phyloP scores from a whole-genome alignment of 2,888 invertebrate genomes.

The Melanchra persicariae region DNA sequence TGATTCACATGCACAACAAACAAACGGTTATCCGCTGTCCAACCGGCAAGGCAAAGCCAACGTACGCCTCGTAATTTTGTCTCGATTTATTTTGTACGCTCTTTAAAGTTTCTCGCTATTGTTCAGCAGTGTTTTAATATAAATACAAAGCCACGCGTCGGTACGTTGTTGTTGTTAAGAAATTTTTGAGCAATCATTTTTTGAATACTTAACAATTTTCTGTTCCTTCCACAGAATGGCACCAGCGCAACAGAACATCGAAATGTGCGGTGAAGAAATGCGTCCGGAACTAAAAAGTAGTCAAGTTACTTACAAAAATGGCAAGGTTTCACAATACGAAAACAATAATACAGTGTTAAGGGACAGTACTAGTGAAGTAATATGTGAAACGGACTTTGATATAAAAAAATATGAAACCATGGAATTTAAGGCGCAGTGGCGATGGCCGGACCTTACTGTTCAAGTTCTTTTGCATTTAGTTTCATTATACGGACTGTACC shows the following conservation, averaged over 20 bases:
- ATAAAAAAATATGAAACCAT: slow-evolving; percentile 83
- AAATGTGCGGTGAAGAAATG: slow-evolving; percentile 71
- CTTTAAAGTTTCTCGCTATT: background rate
- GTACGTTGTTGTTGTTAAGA: background rate
- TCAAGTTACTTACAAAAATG: slow-evolving; percentile 66
- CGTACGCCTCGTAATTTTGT: background rate
- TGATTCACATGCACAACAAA: background rate
- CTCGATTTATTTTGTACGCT: background rate
- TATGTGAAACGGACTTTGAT: slow-evolving; percentile 80
- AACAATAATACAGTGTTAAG: slow-evolving; percentile 78
- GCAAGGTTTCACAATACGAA: slow-evolving; percentile 69
- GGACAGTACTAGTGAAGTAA: slow-evolving; percentile 71
- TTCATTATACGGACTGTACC: slow-evolving; percentile 93
- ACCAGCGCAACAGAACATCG: slow-evolving; percentile 80
- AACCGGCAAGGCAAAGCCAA: background rate
- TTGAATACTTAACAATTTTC: background rate
- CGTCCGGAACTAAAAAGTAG: slow-evolving; percentile 75
- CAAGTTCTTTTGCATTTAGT: slow-evolving; percentile 93
- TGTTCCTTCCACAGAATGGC: slow-evolving; percentile 74
- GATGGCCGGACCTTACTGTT: slow-evolving; percentile 94
- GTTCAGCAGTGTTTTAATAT: background rate
- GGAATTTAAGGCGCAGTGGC: slow-evolving; percentile 91
- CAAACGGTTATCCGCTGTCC: background rate
- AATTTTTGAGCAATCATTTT: background rate
- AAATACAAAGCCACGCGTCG: background rate